Evolutionary conservation across 2,797 vertebrate genomes (phyloP).

Genomic region (Calcarius lapponicus): DNA sequence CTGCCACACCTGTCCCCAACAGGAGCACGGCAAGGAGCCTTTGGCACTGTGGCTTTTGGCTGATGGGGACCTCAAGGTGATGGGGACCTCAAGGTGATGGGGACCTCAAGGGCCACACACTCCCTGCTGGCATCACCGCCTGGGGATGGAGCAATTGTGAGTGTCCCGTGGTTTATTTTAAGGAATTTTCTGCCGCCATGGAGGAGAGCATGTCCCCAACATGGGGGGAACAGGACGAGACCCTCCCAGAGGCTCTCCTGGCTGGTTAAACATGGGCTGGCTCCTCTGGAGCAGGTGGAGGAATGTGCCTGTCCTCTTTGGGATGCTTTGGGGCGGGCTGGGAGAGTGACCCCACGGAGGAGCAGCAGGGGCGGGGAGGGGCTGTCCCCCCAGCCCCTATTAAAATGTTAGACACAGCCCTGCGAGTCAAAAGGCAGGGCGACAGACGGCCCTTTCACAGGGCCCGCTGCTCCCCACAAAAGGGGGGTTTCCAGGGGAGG

Average conservation of each 20-base stretch:
- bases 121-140: not conserved
- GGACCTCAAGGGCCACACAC: accelerated
- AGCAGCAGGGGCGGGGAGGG: not conserved
- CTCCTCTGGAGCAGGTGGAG: not conserved
- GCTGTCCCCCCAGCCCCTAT: conserved; percentile 7
- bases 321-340: not conserved
- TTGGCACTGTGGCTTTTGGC: not conserved
- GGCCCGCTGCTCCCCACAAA: conserved; percentile 63
- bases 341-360: not conserved
- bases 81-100: accelerated
- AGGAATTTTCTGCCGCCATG: not conserved
- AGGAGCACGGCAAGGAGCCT: too few relatives aligned
- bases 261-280: accelerated
- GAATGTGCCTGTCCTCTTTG: not conserved
- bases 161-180: not conserved
- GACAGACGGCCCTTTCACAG: conserved; percentile 64
- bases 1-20: too few relatives aligned
- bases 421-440: conserved; percentile 63
- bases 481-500: conserved; percentile 68
- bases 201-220: not conserved
- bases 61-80: too few relatives aligned
- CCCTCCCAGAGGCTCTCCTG: accelerated
- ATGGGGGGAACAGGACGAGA: accelerated
- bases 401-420: conserved; percentile 64
- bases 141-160: not conserved